These are phyloP conservation scores for Momotus momota DNA, from an alignment of 2,797 vertebrate species.

Conservation along the genomic window DNA sequence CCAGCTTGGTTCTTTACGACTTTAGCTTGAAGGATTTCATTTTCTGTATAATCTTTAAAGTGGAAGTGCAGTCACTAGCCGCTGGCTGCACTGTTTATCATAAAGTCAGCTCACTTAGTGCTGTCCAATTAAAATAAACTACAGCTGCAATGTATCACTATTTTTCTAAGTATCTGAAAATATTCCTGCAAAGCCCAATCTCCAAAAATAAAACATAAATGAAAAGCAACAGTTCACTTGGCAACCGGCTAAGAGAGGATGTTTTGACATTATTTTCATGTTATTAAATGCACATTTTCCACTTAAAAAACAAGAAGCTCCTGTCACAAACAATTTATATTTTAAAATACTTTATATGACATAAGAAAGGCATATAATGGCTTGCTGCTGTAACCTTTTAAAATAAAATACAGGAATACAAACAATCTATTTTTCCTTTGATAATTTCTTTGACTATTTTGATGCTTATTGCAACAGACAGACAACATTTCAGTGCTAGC, in stretches of 20 bases:
- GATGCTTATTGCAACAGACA: neutral
- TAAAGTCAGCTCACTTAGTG: conserved; percentile 36
- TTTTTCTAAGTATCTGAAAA: conserved; percentile 29
- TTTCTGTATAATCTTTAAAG: conserved; percentile 54
- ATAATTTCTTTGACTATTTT: neutral
- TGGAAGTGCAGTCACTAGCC: neutral
- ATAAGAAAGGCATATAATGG: conserved; percentile 48
- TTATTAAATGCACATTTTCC: conserved; percentile 73
- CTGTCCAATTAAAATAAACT: conserved; percentile 50
- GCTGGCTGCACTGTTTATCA: conserved; percentile 35
- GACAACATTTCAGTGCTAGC: neutral
- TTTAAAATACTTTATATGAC: conserved; percentile 50
- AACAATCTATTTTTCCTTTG: neutral
- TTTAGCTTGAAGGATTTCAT: conserved; percentile 31
- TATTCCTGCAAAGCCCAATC: neutral
- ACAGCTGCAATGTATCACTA: conserved; percentile 53
- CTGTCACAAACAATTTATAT: conserved; percentile 71
- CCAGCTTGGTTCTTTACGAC: neutral
- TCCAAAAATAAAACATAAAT: conserved; percentile 11
- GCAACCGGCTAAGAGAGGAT: conserved; percentile 25
- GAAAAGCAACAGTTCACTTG: conserved; percentile 60
- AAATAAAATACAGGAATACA: conserved; percentile 32
- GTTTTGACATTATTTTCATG: conserved; percentile 66
- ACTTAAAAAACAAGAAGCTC: conserved; percentile 70
- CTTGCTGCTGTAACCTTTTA: conserved; percentile 25